These are phyloP conservation scores for Toxotes jaculatrix DNA, from an alignment of 2,113 vertebrate genomes.

Conservation along the genomic window DNA sequence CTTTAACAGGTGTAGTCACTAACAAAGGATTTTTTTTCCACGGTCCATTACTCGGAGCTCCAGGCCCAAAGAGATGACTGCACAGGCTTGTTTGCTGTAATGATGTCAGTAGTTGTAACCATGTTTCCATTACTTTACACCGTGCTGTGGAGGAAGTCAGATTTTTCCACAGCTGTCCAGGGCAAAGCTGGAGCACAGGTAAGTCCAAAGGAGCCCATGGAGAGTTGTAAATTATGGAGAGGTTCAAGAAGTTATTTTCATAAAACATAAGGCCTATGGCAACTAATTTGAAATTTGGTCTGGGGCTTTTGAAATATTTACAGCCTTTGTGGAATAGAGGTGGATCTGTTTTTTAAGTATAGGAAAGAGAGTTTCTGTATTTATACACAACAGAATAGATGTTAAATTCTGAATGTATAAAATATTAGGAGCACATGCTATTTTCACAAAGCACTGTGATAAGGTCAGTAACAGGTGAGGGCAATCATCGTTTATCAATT, in stretches of 20 bases:
- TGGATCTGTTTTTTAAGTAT: not conserved
- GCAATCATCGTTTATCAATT: not conserved
- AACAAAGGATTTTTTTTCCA: conserved; percentile 28
- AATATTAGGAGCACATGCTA: not conserved
- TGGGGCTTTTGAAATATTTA: conserved; percentile 49
- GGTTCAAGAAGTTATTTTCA: conserved; percentile 49
- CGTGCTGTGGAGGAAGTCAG: not conserved
- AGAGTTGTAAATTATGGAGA: conserved; percentile 56
- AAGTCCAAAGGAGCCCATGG: conserved; percentile 13
- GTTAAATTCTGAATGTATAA: not conserved
- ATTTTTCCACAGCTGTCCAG: conserved; percentile 34
- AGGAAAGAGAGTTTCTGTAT: not conserved
- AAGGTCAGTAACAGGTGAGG: not conserved
- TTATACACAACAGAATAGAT: not conserved
- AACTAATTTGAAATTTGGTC: conserved; percentile 47
- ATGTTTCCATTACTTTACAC: conserved; percentile 51
- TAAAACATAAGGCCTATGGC: conserved; percentile 56
- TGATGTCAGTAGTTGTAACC: conserved; percentile 35
- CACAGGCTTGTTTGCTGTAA: conserved; percentile 40
- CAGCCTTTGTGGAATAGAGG: conserved; percentile 17
- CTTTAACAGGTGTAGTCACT: conserved; percentile 6
- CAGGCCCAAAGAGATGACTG: conserved; percentile 32
- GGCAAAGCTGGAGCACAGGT: conserved; percentile 22
- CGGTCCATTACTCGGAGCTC: conserved; percentile 8
- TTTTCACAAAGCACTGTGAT: not conserved